Evolutionary conservation across 2,113 vertebrate genomes (phyloP), one percentile per base, ranked within the genome.

Genomic region (Aspidoscelis tigris): DNA sequence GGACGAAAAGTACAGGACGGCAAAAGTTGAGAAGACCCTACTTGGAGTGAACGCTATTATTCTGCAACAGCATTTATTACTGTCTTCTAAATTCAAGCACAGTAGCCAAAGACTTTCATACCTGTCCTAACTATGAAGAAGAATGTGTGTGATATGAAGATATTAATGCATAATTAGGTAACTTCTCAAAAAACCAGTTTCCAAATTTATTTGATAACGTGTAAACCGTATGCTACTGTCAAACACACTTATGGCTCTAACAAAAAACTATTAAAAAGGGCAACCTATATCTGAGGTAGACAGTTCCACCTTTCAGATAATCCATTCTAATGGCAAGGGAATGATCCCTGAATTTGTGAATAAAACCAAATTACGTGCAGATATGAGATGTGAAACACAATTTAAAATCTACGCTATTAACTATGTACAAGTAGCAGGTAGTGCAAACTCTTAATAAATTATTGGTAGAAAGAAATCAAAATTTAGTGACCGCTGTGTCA

Each of bases 201-300:
- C 22, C 73, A 76, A 74, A 68, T 66, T 26, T 21, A 73, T 21
- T 41, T 73, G 24, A 44, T 66, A 66, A 53, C 33, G 72, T 85
- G 83, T 85, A 85, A 66, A 84, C 82, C 82, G 78, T 75, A 81
- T 87, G 90, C 92, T 91, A 92, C 93, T 94, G 89, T 91, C 22
- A 3, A 14, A 83, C 91, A 88, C 88, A 82, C 83, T 88, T 87
- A 78, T 84, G 86, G 55, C 44, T 65, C 68, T 90, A 66, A 86
- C 88, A 41, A 72, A 55, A 69, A 81, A 88, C 83, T 81, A 90
- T 91, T 87, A 86, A 92, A 89, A 90, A 91, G 92, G 88, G 76
- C 86, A 90, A 92, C 86, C 87, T 70, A 80, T 90, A 86, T 86
- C 92, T 96, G 95, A 96, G 95, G 96, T 95, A 96, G 96, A 94